A percentile compares a stretch with the other conserved stretches of the same genome.
These are phyloP conservation scores for Sinopyrophorus schimmeli DNA, from an alignment of 2,888 invertebrate species.

Conservation along the genomic window DNA sequence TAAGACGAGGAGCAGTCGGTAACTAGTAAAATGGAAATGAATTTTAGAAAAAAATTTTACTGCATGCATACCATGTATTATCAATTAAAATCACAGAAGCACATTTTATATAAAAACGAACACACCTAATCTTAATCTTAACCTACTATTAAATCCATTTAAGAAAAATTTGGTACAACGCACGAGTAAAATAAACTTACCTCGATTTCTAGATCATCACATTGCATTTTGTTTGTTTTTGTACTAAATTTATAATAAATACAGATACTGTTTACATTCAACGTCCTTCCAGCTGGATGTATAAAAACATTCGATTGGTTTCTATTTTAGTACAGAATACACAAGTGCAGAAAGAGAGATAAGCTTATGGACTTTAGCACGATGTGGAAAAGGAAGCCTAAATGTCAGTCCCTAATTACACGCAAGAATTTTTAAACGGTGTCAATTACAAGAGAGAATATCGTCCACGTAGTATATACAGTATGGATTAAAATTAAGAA, in stretches of 20 bases:
- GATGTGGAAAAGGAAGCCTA: constrained; percentile 17
- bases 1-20: constrained; percentile 51
- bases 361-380: neutral
- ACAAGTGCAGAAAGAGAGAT: constrained; percentile 9
- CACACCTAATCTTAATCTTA: neutral
- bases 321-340: constrained; percentile 5
- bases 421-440: neutral
- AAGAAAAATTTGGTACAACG: neutral
- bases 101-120: neutral
- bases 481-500: neutral
- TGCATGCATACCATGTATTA: neutral
- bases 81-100: neutral
- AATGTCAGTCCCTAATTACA: constrained; percentile 30
- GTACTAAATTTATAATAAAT: constrained; percentile 31
- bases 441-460: constrained; percentile 3
- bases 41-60: neutral
- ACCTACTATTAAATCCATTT: constrained; percentile 9
- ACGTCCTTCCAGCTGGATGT: constrained; percentile 29
- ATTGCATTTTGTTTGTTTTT: constrained; percentile 37
- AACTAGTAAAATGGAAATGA: constrained; percentile 20
- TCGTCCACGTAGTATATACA: neutral
- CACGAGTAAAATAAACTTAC: constrained; percentile 21
- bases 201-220: constrained; percentile 40
- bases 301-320: constrained; percentile 20
- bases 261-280: constrained; percentile 32